Evolutionary conservation across 1,140 invertebrate species (phyloP).

Genomic region (Nebria ingens): DNA sequence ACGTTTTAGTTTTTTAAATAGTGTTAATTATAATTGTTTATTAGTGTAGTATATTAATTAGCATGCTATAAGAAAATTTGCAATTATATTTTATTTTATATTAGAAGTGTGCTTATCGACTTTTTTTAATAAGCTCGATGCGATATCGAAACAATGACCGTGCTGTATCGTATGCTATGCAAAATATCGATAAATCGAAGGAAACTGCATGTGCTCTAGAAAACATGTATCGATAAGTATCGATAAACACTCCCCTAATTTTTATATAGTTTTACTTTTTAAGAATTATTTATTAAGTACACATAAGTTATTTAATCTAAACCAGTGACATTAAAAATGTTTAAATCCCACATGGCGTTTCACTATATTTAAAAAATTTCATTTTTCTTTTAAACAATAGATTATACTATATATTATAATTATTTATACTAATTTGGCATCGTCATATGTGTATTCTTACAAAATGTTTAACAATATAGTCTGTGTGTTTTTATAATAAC

Average conservation of each 20-base stretch:
- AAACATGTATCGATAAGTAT: too few relatives aligned
- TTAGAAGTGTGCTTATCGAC: too few relatives aligned
- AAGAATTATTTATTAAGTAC: constrained; percentile 5
- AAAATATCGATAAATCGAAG: too few relatives aligned
- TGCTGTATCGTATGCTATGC: too few relatives aligned
- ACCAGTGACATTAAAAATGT: constrained; percentile 6
- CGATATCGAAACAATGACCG: too few relatives aligned
- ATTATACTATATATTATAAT: constrained; percentile 1
- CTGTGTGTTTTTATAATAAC: neutral
- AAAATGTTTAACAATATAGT: constrained; percentile 7
- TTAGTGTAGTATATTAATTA: constrained; percentile 6
- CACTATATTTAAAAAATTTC: neutral
- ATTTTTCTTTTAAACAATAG: neutral
- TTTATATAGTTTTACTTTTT: neutral
- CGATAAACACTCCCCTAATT: too few relatives aligned
- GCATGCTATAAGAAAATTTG: constrained; percentile 8
- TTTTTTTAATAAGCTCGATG: too few relatives aligned
- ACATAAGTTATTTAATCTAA: neutral
- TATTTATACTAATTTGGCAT: neutral
- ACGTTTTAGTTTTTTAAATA: neutral
- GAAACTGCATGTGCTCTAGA: too few relatives aligned
- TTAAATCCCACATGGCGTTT: neutral
- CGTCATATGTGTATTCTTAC: neutral
- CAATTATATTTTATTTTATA: constrained; percentile 8
- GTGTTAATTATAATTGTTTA: constrained; percentile 8